Evolutionary conservation across 2,888 invertebrate species (phyloP).

Genomic region (Sinotaia quadrata): DNA sequence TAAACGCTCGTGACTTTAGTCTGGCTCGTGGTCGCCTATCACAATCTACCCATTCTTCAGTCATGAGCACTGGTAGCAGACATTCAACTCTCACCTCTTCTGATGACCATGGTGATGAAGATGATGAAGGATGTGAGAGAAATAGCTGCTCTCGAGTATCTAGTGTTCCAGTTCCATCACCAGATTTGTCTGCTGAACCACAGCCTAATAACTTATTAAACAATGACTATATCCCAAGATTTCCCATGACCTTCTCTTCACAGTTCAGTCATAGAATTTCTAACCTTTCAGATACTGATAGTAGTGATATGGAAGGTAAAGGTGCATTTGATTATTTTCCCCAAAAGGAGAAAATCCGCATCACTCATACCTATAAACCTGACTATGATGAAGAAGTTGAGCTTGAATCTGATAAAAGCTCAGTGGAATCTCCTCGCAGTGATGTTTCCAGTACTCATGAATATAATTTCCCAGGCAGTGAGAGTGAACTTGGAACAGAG

Average conservation of each 20-base stretch:
- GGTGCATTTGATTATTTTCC: constrained; percentile 49
- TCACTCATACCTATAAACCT: constrained; percentile 32
- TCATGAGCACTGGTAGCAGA: constrained; percentile 7
- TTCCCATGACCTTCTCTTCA: neutral
- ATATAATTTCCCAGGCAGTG: constrained; percentile 28
- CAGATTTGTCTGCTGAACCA: neutral
- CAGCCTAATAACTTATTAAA: neutral
- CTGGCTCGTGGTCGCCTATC: constrained; percentile 51
- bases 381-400: constrained; percentile 57
- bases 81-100: constrained; percentile 11
- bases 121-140: constrained; percentile 15
- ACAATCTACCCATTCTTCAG: neutral
- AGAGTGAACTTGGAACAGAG: neutral
- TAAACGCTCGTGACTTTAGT: constrained; percentile 57
- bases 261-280: neutral
- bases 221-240: constrained; percentile 18
- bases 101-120: constrained; percentile 20
- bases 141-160: neutral
- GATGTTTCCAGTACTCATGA: constrained; percentile 43
- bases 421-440: constrained; percentile 57
- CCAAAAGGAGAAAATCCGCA: constrained; percentile 15
- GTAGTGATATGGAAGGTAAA: constrained; percentile 32
- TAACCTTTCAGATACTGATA: neutral
- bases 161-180: neutral
- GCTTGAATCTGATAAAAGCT: constrained; percentile 51